A percentile compares a stretch with the other conserved stretches of the same genome.
These are phyloP conservation scores for Arctopsyche grandis DNA, from an alignment of 1,140 invertebrate species.

Conservation along the genomic window DNA sequence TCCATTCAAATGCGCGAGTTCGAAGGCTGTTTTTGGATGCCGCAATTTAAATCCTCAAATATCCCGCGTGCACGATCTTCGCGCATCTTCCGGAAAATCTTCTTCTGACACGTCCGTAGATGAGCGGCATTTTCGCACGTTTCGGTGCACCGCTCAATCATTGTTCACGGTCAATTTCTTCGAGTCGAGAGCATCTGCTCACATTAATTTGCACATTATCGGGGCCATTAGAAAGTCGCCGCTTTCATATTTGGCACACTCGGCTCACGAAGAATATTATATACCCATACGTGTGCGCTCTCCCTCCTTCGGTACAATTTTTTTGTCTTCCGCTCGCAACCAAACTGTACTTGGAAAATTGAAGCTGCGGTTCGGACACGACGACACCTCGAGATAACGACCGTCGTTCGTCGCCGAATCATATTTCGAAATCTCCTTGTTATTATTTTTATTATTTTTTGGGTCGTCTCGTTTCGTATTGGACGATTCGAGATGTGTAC, in stretches of 20 bases:
- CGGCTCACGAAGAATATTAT: slow-evolving; percentile 19
- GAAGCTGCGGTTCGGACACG: not conserved
- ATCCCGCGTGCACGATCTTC: no score
- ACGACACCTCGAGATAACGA: not conserved
- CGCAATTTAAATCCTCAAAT: no score
- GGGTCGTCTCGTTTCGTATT: not conserved
- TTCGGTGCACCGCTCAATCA: no score
- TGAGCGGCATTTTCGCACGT: no score
- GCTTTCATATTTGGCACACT: slow-evolving; percentile 43
- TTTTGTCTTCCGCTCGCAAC: not conserved
- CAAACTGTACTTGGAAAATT: not conserved
- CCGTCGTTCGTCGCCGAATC: not conserved
- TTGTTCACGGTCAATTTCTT: slow-evolving; percentile 34
- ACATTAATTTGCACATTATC: slow-evolving; percentile 36
- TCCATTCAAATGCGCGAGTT: not conserved
- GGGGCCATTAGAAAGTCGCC: slow-evolving; percentile 40
- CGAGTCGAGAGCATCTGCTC: slow-evolving; percentile 1
- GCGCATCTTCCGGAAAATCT: no score
- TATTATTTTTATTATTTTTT: not conserved
- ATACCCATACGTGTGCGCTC: not conserved
- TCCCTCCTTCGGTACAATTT: not conserved
- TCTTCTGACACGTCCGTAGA: no score
- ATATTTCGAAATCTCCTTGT: not conserved
- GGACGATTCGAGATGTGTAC: not conserved
- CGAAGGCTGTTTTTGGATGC: not conserved